phyloP scores from a whole-genome alignment of 2,113 vertebrate genomes.

The Rynchops niger region DNA sequence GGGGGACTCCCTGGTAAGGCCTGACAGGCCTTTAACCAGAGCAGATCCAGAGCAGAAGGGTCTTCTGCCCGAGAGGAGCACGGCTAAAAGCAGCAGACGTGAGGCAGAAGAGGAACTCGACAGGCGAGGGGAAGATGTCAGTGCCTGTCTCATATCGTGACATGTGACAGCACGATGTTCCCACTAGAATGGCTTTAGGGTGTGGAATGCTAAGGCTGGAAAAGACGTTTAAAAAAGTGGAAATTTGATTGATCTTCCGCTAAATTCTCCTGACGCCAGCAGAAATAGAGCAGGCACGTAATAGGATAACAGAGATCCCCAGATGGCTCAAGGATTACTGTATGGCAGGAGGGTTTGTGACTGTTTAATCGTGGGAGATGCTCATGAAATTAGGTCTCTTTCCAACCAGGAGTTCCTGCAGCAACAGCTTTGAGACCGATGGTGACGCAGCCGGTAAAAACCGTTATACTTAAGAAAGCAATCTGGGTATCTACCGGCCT shows the following conservation, averaged over 20 bases:
- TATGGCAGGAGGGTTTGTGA: background rate
- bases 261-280: background rate
- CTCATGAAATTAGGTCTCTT: background rate
- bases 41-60: background rate
- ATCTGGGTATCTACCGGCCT: background rate
- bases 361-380: background rate
- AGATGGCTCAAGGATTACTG: background rate
- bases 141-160: background rate
- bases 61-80: background rate
- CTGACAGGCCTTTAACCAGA: background rate
- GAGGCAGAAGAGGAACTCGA: background rate
- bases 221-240: background rate
- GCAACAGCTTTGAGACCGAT: background rate
- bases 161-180: background rate
- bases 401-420: background rate
- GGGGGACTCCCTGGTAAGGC: background rate
- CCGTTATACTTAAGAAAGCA: accelerated
- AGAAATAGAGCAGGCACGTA: background rate
- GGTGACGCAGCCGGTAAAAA: background rate
- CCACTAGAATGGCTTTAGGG: background rate
- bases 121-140: background rate
- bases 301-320: background rate
- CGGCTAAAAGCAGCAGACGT: background rate
- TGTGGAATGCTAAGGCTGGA: background rate
- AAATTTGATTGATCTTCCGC: background rate